Percentiles rank a stretch among this genome's conserved stretches.
phyloP scores from a whole-genome alignment of 2,797 vertebrate genomes.

The Triplophysa bombifrons region DNA sequence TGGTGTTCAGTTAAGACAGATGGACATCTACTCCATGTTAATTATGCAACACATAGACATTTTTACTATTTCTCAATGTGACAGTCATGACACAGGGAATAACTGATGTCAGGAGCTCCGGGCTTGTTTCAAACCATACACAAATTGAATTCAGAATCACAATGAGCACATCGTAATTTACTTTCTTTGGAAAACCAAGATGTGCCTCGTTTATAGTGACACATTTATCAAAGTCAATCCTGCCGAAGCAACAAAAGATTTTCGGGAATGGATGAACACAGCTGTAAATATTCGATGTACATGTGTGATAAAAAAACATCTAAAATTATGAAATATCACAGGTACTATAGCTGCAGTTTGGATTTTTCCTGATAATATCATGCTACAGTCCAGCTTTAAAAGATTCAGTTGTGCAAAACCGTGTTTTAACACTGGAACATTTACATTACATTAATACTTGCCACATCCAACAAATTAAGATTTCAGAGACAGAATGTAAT shows the following conservation, averaged over 20 bases:
- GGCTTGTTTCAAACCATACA: slow-evolving; percentile 21
- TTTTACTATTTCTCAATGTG: slow-evolving; percentile 48
- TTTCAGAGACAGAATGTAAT: slow-evolving; percentile 31
- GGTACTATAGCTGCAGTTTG: slow-evolving; percentile 30
- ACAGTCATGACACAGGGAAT: slow-evolving; percentile 45
- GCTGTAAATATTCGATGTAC: slow-evolving; percentile 24
- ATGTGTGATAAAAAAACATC: background rate
- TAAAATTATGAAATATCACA: slow-evolving; percentile 6
- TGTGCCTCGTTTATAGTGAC: background rate
- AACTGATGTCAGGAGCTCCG: slow-evolving; percentile 29
- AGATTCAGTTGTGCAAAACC: slow-evolving; percentile 29
- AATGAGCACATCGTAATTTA: slow-evolving; percentile 13
- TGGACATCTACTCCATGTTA: slow-evolving; percentile 50
- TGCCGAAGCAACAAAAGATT: background rate
- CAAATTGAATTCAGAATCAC: slow-evolving; percentile 42
- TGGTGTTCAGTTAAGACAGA: slow-evolving; percentile 56
- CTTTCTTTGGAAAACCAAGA: slow-evolving; percentile 1
- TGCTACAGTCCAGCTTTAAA: slow-evolving; percentile 47
- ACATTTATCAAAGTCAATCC: background rate
- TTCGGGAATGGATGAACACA: slow-evolving; percentile 22
- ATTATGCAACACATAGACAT: slow-evolving; percentile 44
- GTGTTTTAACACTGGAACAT: slow-evolving; percentile 13
- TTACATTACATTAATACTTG: slow-evolving; percentile 28
- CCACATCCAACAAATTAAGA: slow-evolving; percentile 26
- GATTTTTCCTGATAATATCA: slow-evolving; percentile 30